Evolutionary conservation across 2,797 vertebrate species (phyloP).

Genomic region (Allobates femoralis): DNA sequence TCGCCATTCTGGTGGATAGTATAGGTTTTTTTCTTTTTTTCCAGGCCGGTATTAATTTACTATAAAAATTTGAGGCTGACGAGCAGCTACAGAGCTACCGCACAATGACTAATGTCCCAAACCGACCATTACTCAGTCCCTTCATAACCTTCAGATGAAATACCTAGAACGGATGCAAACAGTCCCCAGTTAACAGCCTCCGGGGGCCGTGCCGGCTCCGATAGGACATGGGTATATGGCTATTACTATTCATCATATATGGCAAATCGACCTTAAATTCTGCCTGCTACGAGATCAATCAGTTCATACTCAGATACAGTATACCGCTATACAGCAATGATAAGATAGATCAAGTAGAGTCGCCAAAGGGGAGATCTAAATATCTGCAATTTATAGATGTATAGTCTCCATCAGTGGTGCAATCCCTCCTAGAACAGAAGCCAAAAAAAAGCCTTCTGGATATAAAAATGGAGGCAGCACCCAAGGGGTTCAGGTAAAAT

Average conservation of each 20-base stretch:
- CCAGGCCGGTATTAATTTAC: not conserved
- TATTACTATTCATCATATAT: not conserved
- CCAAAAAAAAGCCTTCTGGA: no score
- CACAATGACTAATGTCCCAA: not conserved
- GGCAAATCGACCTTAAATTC: not conserved
- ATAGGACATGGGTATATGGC: not conserved
- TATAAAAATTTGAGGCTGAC: not conserved
- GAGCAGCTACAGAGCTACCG: not conserved
- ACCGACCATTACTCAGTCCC: not conserved
- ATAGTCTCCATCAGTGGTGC: not conserved
- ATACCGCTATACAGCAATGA: no score
- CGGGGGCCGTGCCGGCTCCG: not conserved
- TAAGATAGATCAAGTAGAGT: not conserved
- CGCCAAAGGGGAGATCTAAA: not conserved
- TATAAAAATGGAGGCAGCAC: no score
- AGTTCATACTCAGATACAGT: not conserved
- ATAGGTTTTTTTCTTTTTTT: not conserved
- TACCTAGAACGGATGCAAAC: not conserved
- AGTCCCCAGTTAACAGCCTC: not conserved
- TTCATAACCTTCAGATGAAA: not conserved
- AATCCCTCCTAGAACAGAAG: no score
- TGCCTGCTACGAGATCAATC: not conserved
- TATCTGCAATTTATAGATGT: not conserved
- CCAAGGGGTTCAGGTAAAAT: no score
- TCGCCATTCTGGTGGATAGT: not conserved